Evolutionary conservation across 2,888 invertebrate species (phyloP).

Genomic region (Papilio protenor): DNA sequence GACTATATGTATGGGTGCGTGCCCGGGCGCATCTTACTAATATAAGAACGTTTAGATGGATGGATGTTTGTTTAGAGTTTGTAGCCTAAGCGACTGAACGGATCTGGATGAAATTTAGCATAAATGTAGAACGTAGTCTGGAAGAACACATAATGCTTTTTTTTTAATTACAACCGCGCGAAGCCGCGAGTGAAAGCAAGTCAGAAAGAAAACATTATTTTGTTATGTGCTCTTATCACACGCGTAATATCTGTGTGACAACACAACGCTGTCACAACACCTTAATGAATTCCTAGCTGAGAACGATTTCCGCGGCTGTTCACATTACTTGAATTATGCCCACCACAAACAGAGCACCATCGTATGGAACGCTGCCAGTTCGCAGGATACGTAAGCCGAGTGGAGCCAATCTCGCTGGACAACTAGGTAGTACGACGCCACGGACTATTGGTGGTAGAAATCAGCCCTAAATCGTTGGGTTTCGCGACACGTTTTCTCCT

Average conservation of each 20-base stretch:
- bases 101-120: no score
- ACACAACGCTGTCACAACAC: not conserved
- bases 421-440: not conserved
- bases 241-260: not conserved
- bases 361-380: constrained; percentile 7
- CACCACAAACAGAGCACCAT: not conserved
- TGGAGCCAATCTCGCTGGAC: not conserved
- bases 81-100: no score
- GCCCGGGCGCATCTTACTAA: no score
- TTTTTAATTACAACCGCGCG: no score
- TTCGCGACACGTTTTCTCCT: no score
- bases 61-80: no score
- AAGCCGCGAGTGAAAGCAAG: no score
- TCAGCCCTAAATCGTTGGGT: no score
- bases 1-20: no score
- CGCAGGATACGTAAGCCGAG: not conserved
- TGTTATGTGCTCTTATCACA: not conserved
- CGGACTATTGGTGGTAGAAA: not conserved
- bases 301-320: constrained; percentile 15
- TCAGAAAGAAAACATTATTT: not conserved
- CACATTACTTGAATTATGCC: constrained; percentile 10
- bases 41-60: no score
- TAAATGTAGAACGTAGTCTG: no score
- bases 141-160: no score
- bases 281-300: constrained; percentile 6